These are phyloP conservation scores for Caranx ignobilis DNA, from an alignment of 2,113 vertebrate genomes.

Conservation along the genomic window DNA sequence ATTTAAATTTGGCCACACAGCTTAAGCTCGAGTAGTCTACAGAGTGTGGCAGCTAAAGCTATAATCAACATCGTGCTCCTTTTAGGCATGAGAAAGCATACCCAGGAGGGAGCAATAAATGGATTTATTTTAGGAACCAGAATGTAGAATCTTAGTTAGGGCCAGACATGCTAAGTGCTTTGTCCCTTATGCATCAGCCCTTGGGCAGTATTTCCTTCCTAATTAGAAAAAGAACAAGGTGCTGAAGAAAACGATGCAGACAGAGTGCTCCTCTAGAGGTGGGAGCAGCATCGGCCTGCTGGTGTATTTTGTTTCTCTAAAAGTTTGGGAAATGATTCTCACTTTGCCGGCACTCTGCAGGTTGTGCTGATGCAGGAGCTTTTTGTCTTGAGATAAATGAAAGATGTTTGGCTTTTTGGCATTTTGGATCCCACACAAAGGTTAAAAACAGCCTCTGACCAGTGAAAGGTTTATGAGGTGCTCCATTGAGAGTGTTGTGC, in stretches of 20 bases:
- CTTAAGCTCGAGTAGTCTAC: slow-evolving; percentile 58
- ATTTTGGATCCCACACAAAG: slow-evolving; percentile 74
- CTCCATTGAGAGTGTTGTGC: slow-evolving; percentile 44
- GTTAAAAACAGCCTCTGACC: slow-evolving; percentile 76
- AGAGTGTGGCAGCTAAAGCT: slow-evolving; percentile 66
- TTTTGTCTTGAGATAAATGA: slow-evolving; percentile 82
- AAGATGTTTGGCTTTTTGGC: slow-evolving; percentile 75
- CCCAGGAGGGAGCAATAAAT: slow-evolving; percentile 81
- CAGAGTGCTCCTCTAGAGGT: slow-evolving; percentile 30
- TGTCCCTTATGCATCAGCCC: slow-evolving; percentile 79
- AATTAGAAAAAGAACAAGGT: slow-evolving; percentile 78
- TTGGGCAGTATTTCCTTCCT: slow-evolving; percentile 70
- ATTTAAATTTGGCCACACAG: slow-evolving; percentile 65
- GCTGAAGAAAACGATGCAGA: slow-evolving; percentile 29
- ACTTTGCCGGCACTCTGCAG: slow-evolving; percentile 58
- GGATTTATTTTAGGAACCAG: slow-evolving; percentile 83
- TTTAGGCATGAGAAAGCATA: slow-evolving; percentile 76
- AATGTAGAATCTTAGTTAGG: slow-evolving; percentile 81
- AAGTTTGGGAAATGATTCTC: slow-evolving; percentile 70
- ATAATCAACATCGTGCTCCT: slow-evolving; percentile 77
- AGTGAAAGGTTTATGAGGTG: slow-evolving; percentile 66
- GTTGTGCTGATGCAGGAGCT: slow-evolving; percentile 80
- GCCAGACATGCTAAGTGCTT: slow-evolving; percentile 83
- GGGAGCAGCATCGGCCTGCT: slow-evolving; percentile 18
- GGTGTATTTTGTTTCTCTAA: slow-evolving; percentile 39